Base-by-base conservation (phyloP, 2,113 vertebrate species). In the Mus pahari region DNA sequence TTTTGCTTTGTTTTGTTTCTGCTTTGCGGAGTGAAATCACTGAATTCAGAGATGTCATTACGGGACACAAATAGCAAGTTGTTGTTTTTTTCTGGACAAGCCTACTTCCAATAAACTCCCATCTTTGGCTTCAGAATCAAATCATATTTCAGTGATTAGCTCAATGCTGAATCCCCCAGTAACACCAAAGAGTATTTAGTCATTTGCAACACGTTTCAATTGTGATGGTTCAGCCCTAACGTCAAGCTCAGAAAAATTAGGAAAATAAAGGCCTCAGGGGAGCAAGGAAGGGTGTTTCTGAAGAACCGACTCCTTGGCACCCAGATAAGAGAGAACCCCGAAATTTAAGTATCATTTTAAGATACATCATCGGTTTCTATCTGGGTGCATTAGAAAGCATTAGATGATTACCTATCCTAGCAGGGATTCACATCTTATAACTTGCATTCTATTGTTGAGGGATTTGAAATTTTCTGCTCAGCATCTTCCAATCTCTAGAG, bases 381-480 rank as follows among this genome's bases (percentile, higher is more conserved):
- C n/a, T 90, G 55, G 20, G 55, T 28, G 78, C 28, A 79, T 83
- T 74, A 92, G 45, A 94, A 91, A 96, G 31, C 19, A 68, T 89
- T 55, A 86, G 42, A 93, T 42, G 60, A 60, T 86, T 73, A 70
- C 36, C 77, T 91, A 45, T 12, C 13, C 62, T 93, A 26, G 74
- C 53, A 88, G 50, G 33, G 6, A 53, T 74, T 92, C 70, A 48
- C n/a, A 36, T 42, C 90, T 95, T 87, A 92, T 24, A 73, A 93
- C 12, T 86, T 83, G 89, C 2, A 81, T 39, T 84, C 89, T 88
- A 86, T 90, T 95, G 58, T 90, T 93, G 22, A 91, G 90, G 96
- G 36, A 84, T 84, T 92, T 90, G 66, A 94, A 78, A 70, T 90
- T 42, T 95, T 95, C 83, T 60, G 36, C 79, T 75, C 26, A 89